Percentiles rank a stretch among this genome's conserved stretches.
phyloP scores from a whole-genome alignment of 2,797 vertebrate genomes.

The Lagodon rhomboides region DNA sequence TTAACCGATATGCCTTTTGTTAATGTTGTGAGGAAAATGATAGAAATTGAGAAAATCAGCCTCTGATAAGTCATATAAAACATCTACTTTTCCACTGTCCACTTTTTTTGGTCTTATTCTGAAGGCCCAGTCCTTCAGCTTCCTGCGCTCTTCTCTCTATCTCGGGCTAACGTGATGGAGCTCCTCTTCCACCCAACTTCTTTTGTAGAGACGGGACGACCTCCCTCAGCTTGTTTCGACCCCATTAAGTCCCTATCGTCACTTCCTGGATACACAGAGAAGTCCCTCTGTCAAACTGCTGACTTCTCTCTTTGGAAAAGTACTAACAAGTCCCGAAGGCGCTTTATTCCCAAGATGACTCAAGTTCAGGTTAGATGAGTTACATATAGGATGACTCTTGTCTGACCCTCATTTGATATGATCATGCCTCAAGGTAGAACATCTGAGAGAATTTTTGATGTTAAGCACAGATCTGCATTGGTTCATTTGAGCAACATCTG shows the following conservation, averaged over 20 bases:
- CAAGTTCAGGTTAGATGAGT: conserved; percentile 21
- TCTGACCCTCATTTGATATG: conserved; percentile 28
- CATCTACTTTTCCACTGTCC: no score
- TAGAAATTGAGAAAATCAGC: background rate
- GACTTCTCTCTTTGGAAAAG: conserved; percentile 60
- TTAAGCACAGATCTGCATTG: background rate
- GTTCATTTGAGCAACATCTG: conserved; percentile 22
- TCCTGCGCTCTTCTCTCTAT: conserved; percentile 12
- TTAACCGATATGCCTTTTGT: background rate
- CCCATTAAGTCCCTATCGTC: conserved; percentile 73
- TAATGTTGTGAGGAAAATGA: background rate
- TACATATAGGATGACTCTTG: conserved; percentile 7
- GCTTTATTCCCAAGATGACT: background rate
- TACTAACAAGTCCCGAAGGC: conserved; percentile 34
- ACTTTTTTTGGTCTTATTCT: conserved; percentile 42
- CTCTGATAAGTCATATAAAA: background rate
- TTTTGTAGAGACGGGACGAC: conserved; percentile 72
- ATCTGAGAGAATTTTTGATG: conserved; percentile 30
- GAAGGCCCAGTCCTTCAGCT: background rate
- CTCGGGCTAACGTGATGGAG: background rate
- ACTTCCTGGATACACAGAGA: conserved; percentile 79
- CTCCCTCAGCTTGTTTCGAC: conserved; percentile 78
- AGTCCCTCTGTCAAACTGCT: conserved; percentile 55
- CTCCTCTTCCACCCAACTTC: conserved; percentile 64
- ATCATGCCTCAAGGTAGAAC: conserved; percentile 18